Base-by-base conservation (phyloP, 2,113 vertebrate species). In the Bothrops jararaca region DNA sequence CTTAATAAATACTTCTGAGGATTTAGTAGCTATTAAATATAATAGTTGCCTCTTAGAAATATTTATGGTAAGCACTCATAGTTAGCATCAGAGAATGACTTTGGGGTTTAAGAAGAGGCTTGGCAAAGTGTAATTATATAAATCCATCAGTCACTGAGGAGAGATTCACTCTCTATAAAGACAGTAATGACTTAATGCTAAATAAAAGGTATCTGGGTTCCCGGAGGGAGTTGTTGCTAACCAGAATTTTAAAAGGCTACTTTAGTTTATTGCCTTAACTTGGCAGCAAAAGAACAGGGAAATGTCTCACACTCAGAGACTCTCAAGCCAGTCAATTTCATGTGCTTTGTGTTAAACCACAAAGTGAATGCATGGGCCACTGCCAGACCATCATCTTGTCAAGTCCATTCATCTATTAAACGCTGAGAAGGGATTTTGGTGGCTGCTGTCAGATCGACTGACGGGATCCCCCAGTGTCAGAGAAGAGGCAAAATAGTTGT, bases 1-100 rank as follows among this genome's bases (percentile, higher is more conserved):
- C 95, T 96, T 97, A 96, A 96, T 96, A 98, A 97, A 97, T 95
- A 95, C 91, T 97, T 96, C 94, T 92, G 94, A 96, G 96, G 91
- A 91, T 96, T 97, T 96, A 97, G 97, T 88, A 91, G 95, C 93
- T 91, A 93, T 92, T 92, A 94, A 94, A 93, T 93, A 88, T 91
- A 95, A 93, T 95, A 95, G 89, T 90, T 92, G 91, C 89, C 85
- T 91, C 89, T 94, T 97, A 86, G 92, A 93, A 96, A 92, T 90
- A 94, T 56, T 92, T 94, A 42, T 2, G 60, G 57, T n/a, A 56
- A 58, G 90, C 58, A 22, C 39, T 90, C 85, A 18, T 26, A 26
- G 95, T 94, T 95, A 94, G 94, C 90, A 85, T 57, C 34, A 48
- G 80, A 92, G 90, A 93, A 94, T 92, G 91, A 3, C 91, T 42